Evolutionary conservation across 1,140 invertebrate genomes (phyloP), one percentile per base, ranked within the genome.

Genomic region (Mamestra configurata): DNA sequence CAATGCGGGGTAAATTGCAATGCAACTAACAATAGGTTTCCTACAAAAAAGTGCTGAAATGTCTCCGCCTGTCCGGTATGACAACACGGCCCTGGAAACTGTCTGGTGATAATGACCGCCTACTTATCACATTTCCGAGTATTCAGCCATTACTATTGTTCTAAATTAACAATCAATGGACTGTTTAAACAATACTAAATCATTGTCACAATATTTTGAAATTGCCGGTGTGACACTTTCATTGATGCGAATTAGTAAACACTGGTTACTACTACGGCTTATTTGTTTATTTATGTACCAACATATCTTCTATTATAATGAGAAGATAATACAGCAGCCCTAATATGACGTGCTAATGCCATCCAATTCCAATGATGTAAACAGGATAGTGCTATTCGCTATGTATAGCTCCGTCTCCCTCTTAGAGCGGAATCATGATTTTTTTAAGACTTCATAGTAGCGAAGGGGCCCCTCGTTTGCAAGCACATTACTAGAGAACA

Each of bases 61-160:
- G 35, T 22, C 35, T 43, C 61, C n/a, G n/a, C n/a, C n/a, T n/a
- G n/a, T n/a, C n/a, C 61, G 35, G 35, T 66, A 20, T 66, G 61
- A 40, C 35, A 20, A 20, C 35, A 66, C 6, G 6, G 22, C 13
- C 20, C 4, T 15, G 8, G 5, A 18, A 37, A 8, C 7, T 22
- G 6, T 46, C 20, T 27, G 22, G 7, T 10, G 22, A 49, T 22
- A 20, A 18, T 71, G 24, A 43, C n/a, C 8, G 49, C 35, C 53
- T 13, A 72, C 55, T 31, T 51, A 57, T 73, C 51, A 40, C 51
- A 59, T 73, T 57, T 73, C 71, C 71, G 31, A 73, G 18, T 35
- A 37, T 73, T 73, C 20, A 43, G 13, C 40, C 53, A 31, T 57
- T 57, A 40, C 53, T 51, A 57, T 73, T 73, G 53, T 59, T 40